Evolutionary conservation across 2,113 vertebrate genomes (phyloP), one percentile per base, ranked within the genome.

Genomic region (Raja brachyura): DNA sequence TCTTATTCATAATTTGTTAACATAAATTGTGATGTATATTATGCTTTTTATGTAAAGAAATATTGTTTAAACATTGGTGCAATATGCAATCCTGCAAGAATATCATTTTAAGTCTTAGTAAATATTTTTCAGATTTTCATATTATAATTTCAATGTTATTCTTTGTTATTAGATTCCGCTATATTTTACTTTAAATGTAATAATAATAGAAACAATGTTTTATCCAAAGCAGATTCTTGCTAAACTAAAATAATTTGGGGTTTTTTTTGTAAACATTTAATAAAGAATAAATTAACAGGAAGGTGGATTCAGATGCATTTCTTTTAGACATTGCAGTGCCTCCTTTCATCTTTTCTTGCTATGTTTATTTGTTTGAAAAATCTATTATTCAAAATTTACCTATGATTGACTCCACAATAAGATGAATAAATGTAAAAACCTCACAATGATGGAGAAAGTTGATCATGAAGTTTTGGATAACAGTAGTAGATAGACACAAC

Each of bases 31-130:
- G 22, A 28, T 54, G 33, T 31, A 48, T 10, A 13, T 73, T 73
- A 92, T 92, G 66, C 73, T 92, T 92, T 92, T 66, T 92, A 28
- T 74, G 66, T 28, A 70, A 54, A 73, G 20, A 92, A 73, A 73
- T 74, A 10, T 39, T 70, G 86, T 70, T 63, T n/a, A 68, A 18
- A 33, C 66, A 68, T 63, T 68, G n/a, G 16, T 92, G 33, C 63
- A 92, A 54, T 92, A 73, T 39, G 33, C 39, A 70, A 28, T 74
- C 63, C 11, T 54, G 33, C 33, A 48, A 39, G 18, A 54, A 39
- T 5, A 22, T 6, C 1, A 22, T 92, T 18, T 92, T 31, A 90
- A 14, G 2, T 11, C 59, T 68, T 10, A 39, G 31, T 70, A 10
- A 68, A 39, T n/a, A 20, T 48, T 48, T 31, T 70, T 31, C 68